Evolutionary conservation across 2,888 invertebrate genomes (phyloP).

Genomic region (Acanthosepion pharaonis): DNA sequence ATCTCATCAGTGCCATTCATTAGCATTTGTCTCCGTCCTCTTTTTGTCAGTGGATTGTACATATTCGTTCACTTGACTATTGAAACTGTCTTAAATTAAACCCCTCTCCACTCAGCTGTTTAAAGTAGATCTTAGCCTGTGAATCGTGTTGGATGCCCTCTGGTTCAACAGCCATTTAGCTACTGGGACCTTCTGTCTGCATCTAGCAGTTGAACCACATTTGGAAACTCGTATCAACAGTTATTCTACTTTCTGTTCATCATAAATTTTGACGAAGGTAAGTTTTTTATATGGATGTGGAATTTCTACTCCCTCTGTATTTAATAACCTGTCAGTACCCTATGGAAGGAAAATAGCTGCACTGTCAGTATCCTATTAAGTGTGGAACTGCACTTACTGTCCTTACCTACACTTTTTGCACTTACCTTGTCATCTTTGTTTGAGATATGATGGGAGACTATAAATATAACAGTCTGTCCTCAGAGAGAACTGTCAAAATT

Average conservation of each 20-base stretch:
- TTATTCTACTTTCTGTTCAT: background rate
- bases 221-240: background rate
- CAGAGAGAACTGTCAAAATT: background rate
- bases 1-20: no score
- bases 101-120: background rate
- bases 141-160: background rate
- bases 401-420: background rate
- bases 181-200: background rate
- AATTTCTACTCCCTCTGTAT: background rate
- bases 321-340: background rate
- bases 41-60: background rate
- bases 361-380: background rate
- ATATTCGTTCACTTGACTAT: background rate
- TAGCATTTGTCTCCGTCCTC: no score
- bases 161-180: background rate
- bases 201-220: background rate
- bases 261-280: background rate
- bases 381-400: background rate
- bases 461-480: background rate
- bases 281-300: conserved; percentile 8
- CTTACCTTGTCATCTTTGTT: no score
- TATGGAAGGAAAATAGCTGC: background rate
- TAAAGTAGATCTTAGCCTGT: background rate
- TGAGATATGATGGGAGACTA: background rate
- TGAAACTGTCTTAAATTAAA: background rate